phyloP scores from a whole-genome alignment of 1,140 invertebrate species.

The Drosophila quadrilineata region DNA sequence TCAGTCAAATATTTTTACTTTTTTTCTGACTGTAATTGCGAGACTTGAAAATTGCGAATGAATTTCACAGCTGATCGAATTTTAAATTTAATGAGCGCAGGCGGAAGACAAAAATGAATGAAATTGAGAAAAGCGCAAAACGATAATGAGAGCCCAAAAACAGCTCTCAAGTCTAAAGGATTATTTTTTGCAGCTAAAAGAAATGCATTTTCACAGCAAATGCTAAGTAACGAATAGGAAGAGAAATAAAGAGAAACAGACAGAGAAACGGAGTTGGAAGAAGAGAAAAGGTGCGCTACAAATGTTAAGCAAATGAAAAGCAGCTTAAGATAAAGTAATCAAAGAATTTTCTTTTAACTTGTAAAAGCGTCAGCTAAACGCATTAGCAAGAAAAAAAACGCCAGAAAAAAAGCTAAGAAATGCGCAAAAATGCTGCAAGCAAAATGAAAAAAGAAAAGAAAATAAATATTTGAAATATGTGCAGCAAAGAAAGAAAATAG shows the following conservation, averaged over 20 bases:
- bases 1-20: slow-evolving; percentile 13
- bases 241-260: too few relatives aligned
- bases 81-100: slow-evolving; percentile 46
- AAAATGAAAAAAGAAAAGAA: not conserved
- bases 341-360: slow-evolving; percentile 39
- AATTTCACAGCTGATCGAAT: slow-evolving; percentile 63
- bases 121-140: not conserved
- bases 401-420: slow-evolving; percentile 6
- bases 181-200: slow-evolving; percentile 39
- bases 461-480: not conserved
- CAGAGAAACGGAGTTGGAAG: not conserved
- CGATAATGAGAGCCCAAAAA: slow-evolving; percentile 35
- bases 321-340: slow-evolving; percentile 56
- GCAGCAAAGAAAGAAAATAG: not conserved
- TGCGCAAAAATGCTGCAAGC: not conserved
- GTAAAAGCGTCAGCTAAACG: slow-evolving; percentile 37
- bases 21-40: slow-evolving; percentile 18
- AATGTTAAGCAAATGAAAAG: slow-evolving; percentile 46
- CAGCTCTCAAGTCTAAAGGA: slow-evolving; percentile 38
- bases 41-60: slow-evolving; percentile 45
- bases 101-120: slow-evolving; percentile 18
- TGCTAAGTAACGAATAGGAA: not conserved
- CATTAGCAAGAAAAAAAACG: slow-evolving; percentile 12
- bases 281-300: not conserved
- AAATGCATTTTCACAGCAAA: slow-evolving; percentile 43